Conservation (phyloP, 2,797 vertebrate genomes). For the Neolamprologus multifasciatus region DNA sequence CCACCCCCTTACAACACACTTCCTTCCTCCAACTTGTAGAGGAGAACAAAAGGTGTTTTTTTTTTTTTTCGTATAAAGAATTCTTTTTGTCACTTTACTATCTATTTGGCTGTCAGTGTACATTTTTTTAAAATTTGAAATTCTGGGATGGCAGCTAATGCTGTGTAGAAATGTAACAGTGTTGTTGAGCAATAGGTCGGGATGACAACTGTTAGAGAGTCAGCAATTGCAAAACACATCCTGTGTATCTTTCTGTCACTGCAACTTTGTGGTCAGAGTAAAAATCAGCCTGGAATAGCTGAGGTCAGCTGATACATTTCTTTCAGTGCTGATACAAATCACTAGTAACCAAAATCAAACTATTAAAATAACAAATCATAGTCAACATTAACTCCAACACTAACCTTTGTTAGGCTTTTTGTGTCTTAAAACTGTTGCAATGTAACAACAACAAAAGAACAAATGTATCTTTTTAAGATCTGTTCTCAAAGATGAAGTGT, state of each 20-base stretch:
- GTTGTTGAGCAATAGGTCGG: not conserved
- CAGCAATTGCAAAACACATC: constrained; percentile 15
- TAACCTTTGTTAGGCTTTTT: not conserved
- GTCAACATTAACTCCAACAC: not conserved
- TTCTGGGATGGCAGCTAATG: not conserved
- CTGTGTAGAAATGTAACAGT: not conserved
- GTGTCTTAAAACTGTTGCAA: not conserved
- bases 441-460: not conserved
- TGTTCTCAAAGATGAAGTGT: not conserved
- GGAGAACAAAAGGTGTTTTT: not conserved
- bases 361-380: not conserved
- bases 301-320: not conserved
- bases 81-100: not conserved
- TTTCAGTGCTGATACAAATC: not conserved
- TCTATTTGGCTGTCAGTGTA: not conserved
- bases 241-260: not conserved
- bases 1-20: not conserved
- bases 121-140: not conserved
- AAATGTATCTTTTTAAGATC: not conserved
- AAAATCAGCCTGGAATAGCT: not conserved
- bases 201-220: not conserved
- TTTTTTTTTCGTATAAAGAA: not conserved
- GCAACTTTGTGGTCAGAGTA: not conserved
- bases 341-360: not conserved
- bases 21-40: constrained; percentile 49